These are phyloP conservation scores for Yasuhikotakia modesta DNA, from an alignment of 2,797 vertebrate genomes.

Conservation along the genomic window DNA sequence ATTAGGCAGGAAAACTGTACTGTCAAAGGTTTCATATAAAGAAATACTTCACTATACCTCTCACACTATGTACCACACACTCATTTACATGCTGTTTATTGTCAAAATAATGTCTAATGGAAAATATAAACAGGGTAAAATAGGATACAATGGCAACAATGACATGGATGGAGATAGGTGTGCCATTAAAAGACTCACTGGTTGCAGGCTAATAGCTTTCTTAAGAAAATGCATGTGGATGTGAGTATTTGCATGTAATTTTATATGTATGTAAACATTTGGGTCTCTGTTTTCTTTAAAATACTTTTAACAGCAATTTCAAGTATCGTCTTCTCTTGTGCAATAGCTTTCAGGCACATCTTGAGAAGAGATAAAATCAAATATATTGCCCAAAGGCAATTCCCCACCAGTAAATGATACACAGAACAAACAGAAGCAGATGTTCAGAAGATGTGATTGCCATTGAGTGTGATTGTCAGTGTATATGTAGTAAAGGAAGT, in stretches of 20 bases:
- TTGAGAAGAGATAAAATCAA: no score
- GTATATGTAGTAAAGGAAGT: no score
- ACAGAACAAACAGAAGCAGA: no score
- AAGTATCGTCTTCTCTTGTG: not conserved
- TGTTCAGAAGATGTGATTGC: no score
- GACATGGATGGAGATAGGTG: constrained; percentile 32
- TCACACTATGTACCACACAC: constrained; percentile 1
- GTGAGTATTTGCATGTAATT: not conserved
- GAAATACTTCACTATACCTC: not conserved
- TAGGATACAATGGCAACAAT: not conserved
- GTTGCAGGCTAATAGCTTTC: not conserved
- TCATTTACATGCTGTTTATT: not conserved
- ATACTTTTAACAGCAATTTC: not conserved
- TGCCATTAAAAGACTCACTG: constrained; percentile 23
- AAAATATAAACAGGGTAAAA: constrained; percentile 1
- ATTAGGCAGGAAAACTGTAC: constrained; percentile 25
- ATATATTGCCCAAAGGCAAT: no score
- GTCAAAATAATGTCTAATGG: not conserved
- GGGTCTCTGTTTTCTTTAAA: not conserved
- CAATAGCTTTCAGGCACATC: no score
- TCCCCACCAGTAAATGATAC: no score
- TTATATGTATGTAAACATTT: no score
- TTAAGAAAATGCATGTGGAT: constrained; percentile 17
- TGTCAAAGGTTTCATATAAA: no score
- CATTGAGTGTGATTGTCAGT: no score